Percentiles rank a stretch among this genome's conserved stretches.
Conservation (phyloP, 2,113 vertebrate genomes). For the Nothoprocta pentlandii region DNA sequence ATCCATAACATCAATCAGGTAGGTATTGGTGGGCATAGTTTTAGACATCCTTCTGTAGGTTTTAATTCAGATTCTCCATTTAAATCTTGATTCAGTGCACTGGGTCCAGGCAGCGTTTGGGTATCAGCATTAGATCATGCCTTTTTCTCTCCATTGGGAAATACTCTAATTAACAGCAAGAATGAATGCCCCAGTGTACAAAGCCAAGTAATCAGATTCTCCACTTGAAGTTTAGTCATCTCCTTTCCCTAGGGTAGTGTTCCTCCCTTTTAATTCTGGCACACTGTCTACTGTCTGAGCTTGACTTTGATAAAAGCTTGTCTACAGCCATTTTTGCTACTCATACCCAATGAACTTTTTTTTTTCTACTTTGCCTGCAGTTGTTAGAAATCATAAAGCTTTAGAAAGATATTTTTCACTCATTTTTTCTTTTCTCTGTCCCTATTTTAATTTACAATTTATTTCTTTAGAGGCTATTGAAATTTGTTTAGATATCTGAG, state of each 20-base stretch:
- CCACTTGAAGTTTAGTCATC: constrained; percentile 38
- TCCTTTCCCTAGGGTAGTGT: not conserved
- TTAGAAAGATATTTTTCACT: not conserved
- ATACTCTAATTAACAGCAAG: constrained; percentile 42
- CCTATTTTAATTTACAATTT: not conserved
- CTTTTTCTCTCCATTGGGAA: constrained; percentile 32
- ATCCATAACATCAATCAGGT: not conserved
- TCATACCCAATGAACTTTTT: not conserved
- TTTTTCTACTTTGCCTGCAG: not conserved
- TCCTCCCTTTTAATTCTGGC: not conserved
- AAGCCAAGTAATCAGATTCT: constrained; percentile 48
- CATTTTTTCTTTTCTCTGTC: not conserved
- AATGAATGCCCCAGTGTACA: not conserved
- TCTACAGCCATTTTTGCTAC: not conserved
- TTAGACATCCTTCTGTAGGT: not conserved
- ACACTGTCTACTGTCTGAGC: not conserved
- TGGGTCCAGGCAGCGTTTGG: not conserved
- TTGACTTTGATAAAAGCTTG: not conserved
- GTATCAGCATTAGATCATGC: not conserved
- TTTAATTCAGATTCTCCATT: not conserved
- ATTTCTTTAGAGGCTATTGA: not conserved
- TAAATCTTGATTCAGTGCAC: not conserved
- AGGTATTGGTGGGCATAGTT: not conserved
- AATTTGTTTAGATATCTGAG: not conserved
- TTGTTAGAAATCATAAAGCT: not conserved